These are phyloP conservation scores for Theonella swinhoei DNA, from an alignment of 37 sponge, comb jelly and placozoan species.

Conservation along the genomic window DNA sequence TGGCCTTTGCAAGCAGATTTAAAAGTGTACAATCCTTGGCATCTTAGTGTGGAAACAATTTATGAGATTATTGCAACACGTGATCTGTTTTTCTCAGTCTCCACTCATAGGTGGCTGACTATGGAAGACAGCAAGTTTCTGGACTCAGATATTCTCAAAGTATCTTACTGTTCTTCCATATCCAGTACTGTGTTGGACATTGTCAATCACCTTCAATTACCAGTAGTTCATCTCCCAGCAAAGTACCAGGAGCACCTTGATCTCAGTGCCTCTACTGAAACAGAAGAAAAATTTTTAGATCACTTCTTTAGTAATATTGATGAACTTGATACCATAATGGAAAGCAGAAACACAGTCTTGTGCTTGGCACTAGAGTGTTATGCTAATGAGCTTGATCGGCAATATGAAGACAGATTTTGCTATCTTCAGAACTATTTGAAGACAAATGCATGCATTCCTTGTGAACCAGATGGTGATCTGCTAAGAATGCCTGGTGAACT, in stretches of 20 bases:
- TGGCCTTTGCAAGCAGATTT: slow-evolving; percentile 49
- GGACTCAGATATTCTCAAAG: slow-evolving; percentile 14
- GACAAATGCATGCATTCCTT: slow-evolving; percentile 46
- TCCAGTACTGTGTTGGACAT: slow-evolving; percentile 17
- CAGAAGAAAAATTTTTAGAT: slow-evolving; percentile 11
- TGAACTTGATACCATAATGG: neutral
- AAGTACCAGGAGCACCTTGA: neutral
- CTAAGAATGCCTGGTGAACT: slow-evolving; percentile 20
- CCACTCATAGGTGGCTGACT: slow-evolving; percentile 14
- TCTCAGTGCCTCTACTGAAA: slow-evolving; percentile 1
- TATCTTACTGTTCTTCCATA: neutral
- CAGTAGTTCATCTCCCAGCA: slow-evolving; percentile 34
- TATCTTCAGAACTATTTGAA: neutral
- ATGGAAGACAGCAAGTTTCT: slow-evolving; percentile 29
- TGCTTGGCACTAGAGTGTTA: neutral
- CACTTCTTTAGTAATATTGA: slow-evolving; percentile 28
- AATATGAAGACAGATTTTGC: neutral
- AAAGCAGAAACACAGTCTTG: slow-evolving; percentile 39
- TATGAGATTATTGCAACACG: slow-evolving; percentile 2
- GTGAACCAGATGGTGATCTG: slow-evolving; percentile 37
- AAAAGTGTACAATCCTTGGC: slow-evolving; percentile 42
- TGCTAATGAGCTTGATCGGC: slow-evolving; percentile 5
- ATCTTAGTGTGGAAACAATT: neutral
- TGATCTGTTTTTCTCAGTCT: slow-evolving; percentile 31
- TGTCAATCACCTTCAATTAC: neutral